Percentiles rank a stretch among this genome's conserved stretches.
Conservation (phyloP, 2,113 vertebrate species). For the Pithys albifrons region DNA sequence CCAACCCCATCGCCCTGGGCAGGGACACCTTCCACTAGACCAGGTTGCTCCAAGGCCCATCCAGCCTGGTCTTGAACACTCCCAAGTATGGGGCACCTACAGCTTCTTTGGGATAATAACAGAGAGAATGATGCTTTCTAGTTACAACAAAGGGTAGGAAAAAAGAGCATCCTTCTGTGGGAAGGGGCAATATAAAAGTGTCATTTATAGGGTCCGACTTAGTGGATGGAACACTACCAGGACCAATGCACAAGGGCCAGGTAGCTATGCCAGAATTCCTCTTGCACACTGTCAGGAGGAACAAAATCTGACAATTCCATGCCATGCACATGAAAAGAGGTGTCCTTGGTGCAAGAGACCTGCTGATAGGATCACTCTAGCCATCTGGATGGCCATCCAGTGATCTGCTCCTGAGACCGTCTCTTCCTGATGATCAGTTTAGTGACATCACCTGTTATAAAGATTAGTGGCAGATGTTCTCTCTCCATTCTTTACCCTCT, state of each 20-base stretch:
- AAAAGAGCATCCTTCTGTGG: neutral
- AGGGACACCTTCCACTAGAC: neutral
- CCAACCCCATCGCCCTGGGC: neutral
- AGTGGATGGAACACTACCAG: neutral
- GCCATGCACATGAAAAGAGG: neutral
- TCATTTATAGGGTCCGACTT: rapidly evolving
- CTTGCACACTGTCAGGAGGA: neutral
- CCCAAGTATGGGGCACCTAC: neutral
- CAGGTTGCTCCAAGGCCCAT: neutral
- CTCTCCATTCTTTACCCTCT: neutral
- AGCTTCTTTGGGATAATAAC: neutral
- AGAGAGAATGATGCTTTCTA: neutral
- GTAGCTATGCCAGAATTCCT: neutral
- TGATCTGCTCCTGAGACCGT: neutral
- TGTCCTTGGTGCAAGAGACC: neutral
- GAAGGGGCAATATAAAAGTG: neutral
- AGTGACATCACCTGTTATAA: neutral
- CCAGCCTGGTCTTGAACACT: neutral
- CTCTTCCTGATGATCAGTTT: neutral
- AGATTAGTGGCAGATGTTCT: neutral
- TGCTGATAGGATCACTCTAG: neutral
- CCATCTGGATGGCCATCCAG: neutral
- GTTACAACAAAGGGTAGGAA: neutral
- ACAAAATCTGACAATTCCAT: neutral
- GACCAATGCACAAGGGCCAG: neutral